Percentiles rank a stretch among this genome's conserved stretches.
Evolutionary conservation across 1,140 invertebrate genomes (phyloP).

Genomic region (Diabrotica undecimpunctata): DNA sequence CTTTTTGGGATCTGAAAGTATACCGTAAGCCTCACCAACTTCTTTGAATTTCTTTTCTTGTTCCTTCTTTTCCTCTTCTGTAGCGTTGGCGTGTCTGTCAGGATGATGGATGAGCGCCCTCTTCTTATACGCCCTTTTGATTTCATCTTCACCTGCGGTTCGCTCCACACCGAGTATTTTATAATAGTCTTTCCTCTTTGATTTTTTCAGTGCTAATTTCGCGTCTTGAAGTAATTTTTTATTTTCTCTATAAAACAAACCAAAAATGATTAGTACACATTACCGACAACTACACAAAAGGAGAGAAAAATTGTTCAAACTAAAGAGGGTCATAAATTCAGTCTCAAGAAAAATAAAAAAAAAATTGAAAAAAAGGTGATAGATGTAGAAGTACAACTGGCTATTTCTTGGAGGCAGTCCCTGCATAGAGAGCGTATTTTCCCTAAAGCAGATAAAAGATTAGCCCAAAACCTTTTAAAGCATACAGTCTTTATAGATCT

Average conservation of each 20-base stretch:
- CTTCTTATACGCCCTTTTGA: conserved; percentile 95
- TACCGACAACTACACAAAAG: no score
- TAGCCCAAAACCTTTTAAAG: no score
- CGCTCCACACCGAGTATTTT: conserved; percentile 88
- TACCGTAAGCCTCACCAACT: conserved; percentile 92
- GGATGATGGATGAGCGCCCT: conserved; percentile 84
- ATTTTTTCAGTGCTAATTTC: conserved; percentile 82
- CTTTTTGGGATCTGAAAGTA: conserved; percentile 91
- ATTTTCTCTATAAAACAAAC: conserved; percentile 56
- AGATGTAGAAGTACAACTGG: no score
- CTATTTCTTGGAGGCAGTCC: no score
- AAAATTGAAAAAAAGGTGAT: no score
- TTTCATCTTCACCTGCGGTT: conserved; percentile 85
- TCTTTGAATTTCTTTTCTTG: conserved; percentile 97
- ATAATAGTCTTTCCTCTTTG: conserved; percentile 97
- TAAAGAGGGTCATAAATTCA: no score
- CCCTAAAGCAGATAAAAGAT: no score
- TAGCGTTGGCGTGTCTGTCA: conserved; percentile 85
- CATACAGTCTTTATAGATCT: no score
- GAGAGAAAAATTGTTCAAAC: no score
- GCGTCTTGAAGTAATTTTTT: conserved; percentile 78
- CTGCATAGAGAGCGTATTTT: no score
- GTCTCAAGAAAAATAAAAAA: no score
- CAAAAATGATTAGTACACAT: no score
- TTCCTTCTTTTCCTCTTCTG: conserved; percentile 77